phyloP scores from a whole-genome alignment of 92 coral and sea anemone species.

The Metridium senile region DNA sequence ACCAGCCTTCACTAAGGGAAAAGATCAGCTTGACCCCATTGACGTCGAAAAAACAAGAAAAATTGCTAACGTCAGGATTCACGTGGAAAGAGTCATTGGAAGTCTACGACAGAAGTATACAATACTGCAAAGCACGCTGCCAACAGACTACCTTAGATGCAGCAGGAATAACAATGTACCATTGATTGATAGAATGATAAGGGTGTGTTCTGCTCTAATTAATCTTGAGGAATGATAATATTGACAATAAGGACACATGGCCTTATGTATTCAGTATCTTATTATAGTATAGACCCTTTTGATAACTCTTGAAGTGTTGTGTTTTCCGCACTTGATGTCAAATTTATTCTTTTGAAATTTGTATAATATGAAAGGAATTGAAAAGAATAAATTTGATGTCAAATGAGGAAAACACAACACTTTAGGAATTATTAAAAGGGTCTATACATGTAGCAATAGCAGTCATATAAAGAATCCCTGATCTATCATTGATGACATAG shows the following conservation, averaged over 20 bases:
- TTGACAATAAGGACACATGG: constrained; percentile 44
- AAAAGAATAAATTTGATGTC: too few species aligned
- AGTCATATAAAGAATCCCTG: too few species aligned
- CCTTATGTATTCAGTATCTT: background rate
- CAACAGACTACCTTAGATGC: constrained; percentile 44
- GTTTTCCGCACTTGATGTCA: too few species aligned
- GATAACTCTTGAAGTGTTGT: background rate
- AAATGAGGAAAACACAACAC: too few species aligned
- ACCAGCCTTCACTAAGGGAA: constrained; percentile 59
- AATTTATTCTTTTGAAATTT: too few species aligned
- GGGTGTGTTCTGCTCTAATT: constrained; percentile 66
- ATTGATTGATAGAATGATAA: constrained; percentile 48
- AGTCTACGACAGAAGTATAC: constrained; percentile 42
- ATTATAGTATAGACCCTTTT: background rate
- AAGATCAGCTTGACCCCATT: constrained; percentile 48
- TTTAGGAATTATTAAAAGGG: too few species aligned
- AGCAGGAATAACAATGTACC: constrained; percentile 34
- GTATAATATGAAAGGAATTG: too few species aligned
- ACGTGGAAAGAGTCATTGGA: constrained; percentile 59
- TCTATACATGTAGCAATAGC: too few species aligned
- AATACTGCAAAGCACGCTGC: constrained; percentile 41
- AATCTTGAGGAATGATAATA: too few species aligned
- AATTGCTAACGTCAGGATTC: constrained; percentile 47
- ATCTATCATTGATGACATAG: too few species aligned
- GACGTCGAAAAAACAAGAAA: constrained; percentile 49